phyloP scores from a whole-genome alignment of 23 tunicate genomes.

The Trididemnum nubilum region DNA sequence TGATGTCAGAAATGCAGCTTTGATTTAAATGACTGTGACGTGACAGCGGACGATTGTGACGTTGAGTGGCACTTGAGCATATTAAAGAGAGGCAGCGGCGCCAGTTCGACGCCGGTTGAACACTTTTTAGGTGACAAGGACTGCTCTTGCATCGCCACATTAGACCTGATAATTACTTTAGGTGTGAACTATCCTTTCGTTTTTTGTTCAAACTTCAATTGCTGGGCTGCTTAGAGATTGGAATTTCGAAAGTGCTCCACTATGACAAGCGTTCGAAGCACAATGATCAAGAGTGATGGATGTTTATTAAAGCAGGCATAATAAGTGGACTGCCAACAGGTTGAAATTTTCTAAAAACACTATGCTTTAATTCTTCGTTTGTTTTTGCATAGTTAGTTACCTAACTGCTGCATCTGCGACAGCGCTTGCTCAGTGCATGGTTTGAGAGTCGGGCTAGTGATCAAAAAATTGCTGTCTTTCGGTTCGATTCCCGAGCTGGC shows the following conservation, averaged over 20 bases:
- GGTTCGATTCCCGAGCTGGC: too few species aligned
- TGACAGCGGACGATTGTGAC: constrained; percentile 23
- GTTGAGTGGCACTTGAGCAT: constrained; percentile 48
- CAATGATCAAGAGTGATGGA: constrained; percentile 22
- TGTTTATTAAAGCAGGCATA: constrained; percentile 18
- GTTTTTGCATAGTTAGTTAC: too few species aligned
- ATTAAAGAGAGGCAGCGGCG: constrained; percentile 56
- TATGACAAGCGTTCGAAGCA: constrained; percentile 9
- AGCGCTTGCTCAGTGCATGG: too few species aligned
- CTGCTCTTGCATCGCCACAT: constrained; percentile 9
- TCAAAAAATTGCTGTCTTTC: too few species aligned
- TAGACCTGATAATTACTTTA: constrained; percentile 4
- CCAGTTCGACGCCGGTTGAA: constrained; percentile 39
- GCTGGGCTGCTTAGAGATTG: not conserved
- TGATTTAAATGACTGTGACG: constrained; percentile 1
- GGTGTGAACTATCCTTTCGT: constrained; percentile 27
- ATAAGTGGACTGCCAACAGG: too few species aligned
- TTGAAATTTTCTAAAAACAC: too few species aligned
- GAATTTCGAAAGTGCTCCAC: not conserved
- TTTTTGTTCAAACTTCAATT: constrained; percentile 25
- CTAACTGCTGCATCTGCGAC: too few species aligned
- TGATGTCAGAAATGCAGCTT: constrained; percentile 3
- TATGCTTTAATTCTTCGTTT: too few species aligned
- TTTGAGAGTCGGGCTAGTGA: too few species aligned
- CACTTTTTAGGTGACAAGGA: constrained; percentile 53